These are phyloP conservation scores for Lathamus discolor DNA, from an alignment of 2,113 vertebrate species.

Conservation along the genomic window DNA sequence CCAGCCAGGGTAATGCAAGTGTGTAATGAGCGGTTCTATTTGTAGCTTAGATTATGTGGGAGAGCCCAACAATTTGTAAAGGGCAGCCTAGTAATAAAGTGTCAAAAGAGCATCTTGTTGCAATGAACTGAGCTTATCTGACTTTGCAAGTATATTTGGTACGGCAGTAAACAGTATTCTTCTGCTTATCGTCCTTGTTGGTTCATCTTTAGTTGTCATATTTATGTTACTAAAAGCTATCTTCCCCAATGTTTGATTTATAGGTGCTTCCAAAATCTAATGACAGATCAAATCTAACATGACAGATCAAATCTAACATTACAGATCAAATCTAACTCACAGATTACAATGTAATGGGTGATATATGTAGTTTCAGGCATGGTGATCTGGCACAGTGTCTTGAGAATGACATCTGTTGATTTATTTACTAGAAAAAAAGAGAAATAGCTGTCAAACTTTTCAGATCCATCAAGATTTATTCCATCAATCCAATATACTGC, in stretches of 20 bases:
- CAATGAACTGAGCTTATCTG: not conserved
- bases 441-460: not conserved
- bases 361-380: not conserved
- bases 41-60: not conserved
- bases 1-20: not conserved
- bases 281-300: not conserved
- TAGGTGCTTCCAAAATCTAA: not conserved
- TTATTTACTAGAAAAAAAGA: not conserved
- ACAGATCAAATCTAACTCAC: not conserved
- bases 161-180: not conserved
- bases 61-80: not conserved
- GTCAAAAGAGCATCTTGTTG: not conserved
- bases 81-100: not conserved
- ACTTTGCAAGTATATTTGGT: not conserved
- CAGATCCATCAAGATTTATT: not conserved
- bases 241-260: not conserved
- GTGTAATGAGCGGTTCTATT: not conserved
- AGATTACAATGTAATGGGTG: not conserved
- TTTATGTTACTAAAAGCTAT: not conserved
- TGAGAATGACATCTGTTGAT: not conserved
- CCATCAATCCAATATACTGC: not conserved
- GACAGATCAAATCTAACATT: not conserved
- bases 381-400: not conserved
- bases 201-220: not conserved
- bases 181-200: not conserved